Evolutionary conservation across 92 coral and sea anemone species (phyloP), one percentile per base, ranked within the genome.

Genomic region (Actinernus sp.): DNA sequence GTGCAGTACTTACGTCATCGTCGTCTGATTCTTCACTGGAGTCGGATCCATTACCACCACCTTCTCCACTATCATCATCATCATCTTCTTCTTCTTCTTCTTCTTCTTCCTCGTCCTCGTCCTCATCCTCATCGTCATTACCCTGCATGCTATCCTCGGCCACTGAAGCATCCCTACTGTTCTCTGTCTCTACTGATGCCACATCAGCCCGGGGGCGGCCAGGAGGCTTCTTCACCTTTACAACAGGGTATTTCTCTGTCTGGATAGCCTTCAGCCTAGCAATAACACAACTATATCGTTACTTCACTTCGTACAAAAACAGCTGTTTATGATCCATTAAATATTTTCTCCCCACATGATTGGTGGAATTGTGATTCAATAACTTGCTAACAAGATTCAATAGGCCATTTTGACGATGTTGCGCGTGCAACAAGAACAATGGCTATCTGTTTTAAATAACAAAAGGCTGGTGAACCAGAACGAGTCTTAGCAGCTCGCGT

Each of bases 231-330:
- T 94, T 94, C 49, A 91, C 92, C 65, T 94, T 94, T 21, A 85
- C 88, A 37, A 91, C 98, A 16, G 98, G 98, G 47, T 87, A 94
- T 68, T 94, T 94, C 52, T 94, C 97, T 14, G 82, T 83, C 72
- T 94, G 98, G 27, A 86, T 82, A 14, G 98, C 93, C 54, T 94
- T 94, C 53, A 94, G 63, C 43, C 98, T 94, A 48, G 31, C n/a
- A n/a, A n/a, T n/a, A n/a, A n/a, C n/a, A n/a, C n/a, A n/a, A n/a
- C n/a, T n/a, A n/a, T n/a, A n/a, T n/a, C n/a, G n/a, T n/a, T n/a
- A n/a, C n/a, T n/a, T n/a, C n/a, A n/a, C n/a, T n/a, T n/a, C n/a
- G n/a, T n/a, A n/a, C n/a, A n/a, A n/a, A n/a, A n/a, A n/a, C n/a
- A n/a, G n/a, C n/a, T n/a, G n/a, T n/a, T n/a, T n/a, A n/a, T n/a